These are phyloP conservation scores for Catocala sponsa DNA, from an alignment of 2,888 invertebrate species.

Conservation along the genomic window DNA sequence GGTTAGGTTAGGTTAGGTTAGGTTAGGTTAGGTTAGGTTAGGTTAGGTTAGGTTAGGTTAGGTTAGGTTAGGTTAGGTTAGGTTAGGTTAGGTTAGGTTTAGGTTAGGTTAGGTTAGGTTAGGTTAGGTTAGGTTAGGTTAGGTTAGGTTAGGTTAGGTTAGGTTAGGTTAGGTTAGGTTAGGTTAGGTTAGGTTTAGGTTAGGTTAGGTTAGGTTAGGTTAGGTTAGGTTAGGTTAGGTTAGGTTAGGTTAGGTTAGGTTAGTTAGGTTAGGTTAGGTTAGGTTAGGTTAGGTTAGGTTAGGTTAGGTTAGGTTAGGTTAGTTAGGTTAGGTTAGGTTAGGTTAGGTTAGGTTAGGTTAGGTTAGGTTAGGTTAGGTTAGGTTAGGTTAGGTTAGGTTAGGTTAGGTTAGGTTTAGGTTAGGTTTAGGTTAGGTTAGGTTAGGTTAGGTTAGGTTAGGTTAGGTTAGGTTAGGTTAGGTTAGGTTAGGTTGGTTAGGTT, in stretches of 20 bases:
- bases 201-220: slow-evolving; percentile 33
- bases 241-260: slow-evolving; percentile 29
- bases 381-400: slow-evolving; percentile 31
- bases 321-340: slow-evolving; percentile 32
- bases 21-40: slow-evolving; percentile 38
- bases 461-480: slow-evolving; percentile 32
- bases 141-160: slow-evolving; percentile 39
- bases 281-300: slow-evolving; percentile 29
- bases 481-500: too few species aligned
- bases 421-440: too few species aligned
- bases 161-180: slow-evolving; percentile 34
- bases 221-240: slow-evolving; percentile 22
- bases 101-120: slow-evolving; percentile 20
- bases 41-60: slow-evolving; percentile 41
- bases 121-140: slow-evolving; percentile 30
- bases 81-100: slow-evolving; percentile 40
- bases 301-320: slow-evolving; percentile 31
- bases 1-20: slow-evolving; percentile 40
- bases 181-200: slow-evolving; percentile 22
- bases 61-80: slow-evolving; percentile 31
- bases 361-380: slow-evolving; percentile 31
- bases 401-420: slow-evolving; percentile 33
- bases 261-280: slow-evolving; percentile 27
- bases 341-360: slow-evolving; percentile 31
- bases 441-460: slow-evolving; percentile 33